Evolutionary conservation across 2,797 vertebrate genomes (phyloP).

Genomic region (Poecilia velifera): DNA sequence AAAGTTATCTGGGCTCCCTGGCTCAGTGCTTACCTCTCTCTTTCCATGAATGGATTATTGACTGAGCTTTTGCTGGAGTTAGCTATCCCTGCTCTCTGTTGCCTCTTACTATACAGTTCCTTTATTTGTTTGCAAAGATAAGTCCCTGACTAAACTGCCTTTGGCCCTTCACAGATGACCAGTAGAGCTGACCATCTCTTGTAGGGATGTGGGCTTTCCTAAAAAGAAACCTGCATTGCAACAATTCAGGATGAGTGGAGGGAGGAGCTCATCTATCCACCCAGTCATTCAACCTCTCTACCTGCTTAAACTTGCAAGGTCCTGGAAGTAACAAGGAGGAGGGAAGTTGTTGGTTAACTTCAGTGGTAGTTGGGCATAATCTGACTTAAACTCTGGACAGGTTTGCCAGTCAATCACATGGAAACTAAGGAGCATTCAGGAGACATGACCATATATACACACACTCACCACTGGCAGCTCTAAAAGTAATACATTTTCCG

Average conservation of each 20-base stretch:
- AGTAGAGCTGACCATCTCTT: not conserved
- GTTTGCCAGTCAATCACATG: not conserved
- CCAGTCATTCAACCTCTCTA: not conserved
- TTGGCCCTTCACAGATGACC: not conserved
- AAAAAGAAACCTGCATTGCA: not conserved
- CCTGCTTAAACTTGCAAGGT: not conserved
- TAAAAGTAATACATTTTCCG: not conserved
- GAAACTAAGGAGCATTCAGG: not conserved
- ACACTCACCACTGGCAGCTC: not conserved
- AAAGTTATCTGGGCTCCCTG: not conserved
- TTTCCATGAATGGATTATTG: not conserved
- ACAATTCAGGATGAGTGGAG: not conserved
- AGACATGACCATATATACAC: not conserved
- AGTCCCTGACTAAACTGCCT: not conserved
- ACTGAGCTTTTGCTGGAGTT: not conserved
- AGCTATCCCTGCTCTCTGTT: not conserved
- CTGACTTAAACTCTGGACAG: not conserved
- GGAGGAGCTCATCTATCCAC: not conserved
- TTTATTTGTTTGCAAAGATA: not conserved
- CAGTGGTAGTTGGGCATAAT: not conserved
- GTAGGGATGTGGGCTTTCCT: not conserved
- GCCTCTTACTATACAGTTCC: not conserved
- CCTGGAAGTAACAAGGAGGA: too few species aligned
- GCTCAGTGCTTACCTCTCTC: not conserved
- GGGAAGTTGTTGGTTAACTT: not conserved